Evolutionary conservation across 1,140 invertebrate species (phyloP), one percentile per base, ranked within the genome.

Genomic region (Drosophila teissieri): DNA sequence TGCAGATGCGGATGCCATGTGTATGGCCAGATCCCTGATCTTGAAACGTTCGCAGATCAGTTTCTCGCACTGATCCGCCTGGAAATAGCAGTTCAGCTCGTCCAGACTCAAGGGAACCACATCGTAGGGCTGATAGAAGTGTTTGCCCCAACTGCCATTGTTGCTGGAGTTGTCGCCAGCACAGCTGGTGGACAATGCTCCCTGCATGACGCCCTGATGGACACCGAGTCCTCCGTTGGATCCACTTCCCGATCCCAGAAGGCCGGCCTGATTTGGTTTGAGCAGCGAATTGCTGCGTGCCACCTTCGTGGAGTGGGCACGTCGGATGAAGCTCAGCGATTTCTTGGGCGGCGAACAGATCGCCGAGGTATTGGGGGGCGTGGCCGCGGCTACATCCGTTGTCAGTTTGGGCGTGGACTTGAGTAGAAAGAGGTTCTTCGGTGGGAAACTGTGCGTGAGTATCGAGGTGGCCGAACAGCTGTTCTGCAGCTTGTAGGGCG

Each of bases 251-350:
- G n/a, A 15, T 22, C 15, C 37, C 0, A n/a, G 12, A n/a, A 46
- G 56, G 1, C 82, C 64, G 5, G 46, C 61, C 10, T 68, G 64
- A 80, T 93, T 86, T 73, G 93, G 93, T 39, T 94, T 93, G 8
- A 94, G 80, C 51, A 94, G 78, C 1, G 94, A 94, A 80, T 94
- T 95, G 76, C 95, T 96, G 55, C 95, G 93, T 0, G 95, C 94
- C 14, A 96, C 82, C 89, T 96, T 96, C 1, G 95, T 95, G 73
- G 95, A 96, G 76, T 96, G 94, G 2, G 95, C 95, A 42, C 95
- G 92, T 7, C 95, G 93, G 65, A 96, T 95, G 40, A 94, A 94
- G 84, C 93, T 94, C 0, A 94, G 82, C 15, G 94, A 93, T 78
- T 93, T 94, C 37, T 93, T 93, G 6, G 94, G 91, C 14, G 91